Base-by-base conservation (phyloP, 2,888 invertebrate species). In the Amblyteles armatorius region DNA sequence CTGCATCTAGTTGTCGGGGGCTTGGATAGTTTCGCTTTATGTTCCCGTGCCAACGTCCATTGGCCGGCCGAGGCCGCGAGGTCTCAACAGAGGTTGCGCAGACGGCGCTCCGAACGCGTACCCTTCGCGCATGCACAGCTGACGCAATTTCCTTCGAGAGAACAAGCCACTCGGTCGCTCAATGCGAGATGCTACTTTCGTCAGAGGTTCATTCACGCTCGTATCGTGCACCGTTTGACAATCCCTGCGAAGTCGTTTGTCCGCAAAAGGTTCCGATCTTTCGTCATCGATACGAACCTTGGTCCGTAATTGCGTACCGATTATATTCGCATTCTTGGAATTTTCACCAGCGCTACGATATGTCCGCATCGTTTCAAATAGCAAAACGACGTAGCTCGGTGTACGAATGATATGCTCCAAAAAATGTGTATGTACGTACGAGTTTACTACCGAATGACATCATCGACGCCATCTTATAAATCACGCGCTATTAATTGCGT, bases 111-210 rank as follows among this genome's bases (percentile, higher is more conserved):
- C 9, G 71, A 63, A 48, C 33, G 16, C 52, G 52, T 33, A 22
- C 29, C 26, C 63, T 36, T 63, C 57, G 85, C 85, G 87, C 87
- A 86, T 69, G 44, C 82, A 87, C 87, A 87, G 89, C 87, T 88
- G 87, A 85, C 87, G 86, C 86, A 88, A 86, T 84, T 80, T 48
- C 72, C 68, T 67, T 77, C 67, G 67, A 7, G 36, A 65, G 40
- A 40, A 36, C 40, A 67, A 26, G 16, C 22, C 40, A 67, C 22
- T 40, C 67, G 67, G 11, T 55, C 36, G 4, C n/a, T 50, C 40
- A 36, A 63, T 33, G 2, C 33, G n/a, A 50, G 22, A 33, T 33
- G 19, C 26, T 48, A 60, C 63, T 63, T 48, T 74, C 74, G 36
- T 74, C 74, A 19, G 29, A 19, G 29, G 3, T 36, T 33, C 33